phyloP scores from a whole-genome alignment of 2,888 invertebrate species.

The Drosophila yooni region DNA sequence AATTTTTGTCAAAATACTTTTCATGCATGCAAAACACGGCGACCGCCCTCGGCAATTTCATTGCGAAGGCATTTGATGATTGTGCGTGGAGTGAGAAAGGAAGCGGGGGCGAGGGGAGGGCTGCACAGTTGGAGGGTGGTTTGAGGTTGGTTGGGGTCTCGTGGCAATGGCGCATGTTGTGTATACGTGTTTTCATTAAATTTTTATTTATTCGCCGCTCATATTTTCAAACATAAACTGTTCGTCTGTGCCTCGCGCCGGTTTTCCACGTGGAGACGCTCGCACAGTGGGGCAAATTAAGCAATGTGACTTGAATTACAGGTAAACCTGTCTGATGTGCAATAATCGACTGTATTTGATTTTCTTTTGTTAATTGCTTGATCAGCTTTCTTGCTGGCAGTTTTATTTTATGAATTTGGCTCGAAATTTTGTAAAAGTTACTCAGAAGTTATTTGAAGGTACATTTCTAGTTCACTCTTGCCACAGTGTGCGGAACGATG shows the following conservation, averaged over 20 bases:
- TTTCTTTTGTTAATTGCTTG: neutral
- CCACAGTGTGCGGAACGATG: constrained; percentile 7
- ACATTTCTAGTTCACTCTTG: neutral
- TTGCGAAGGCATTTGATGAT: constrained; percentile 1
- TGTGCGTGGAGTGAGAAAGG: neutral
- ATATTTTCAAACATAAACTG: constrained; percentile 50
- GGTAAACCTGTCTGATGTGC: neutral
- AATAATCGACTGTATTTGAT: neutral
- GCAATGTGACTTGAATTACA: neutral
- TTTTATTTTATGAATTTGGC: neutral
- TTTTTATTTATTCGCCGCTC: constrained; percentile 70
- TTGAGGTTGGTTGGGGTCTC: neutral
- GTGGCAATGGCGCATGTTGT: constrained; percentile 51
- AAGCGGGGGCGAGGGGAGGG: neutral
- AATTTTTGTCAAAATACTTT: constrained; percentile 62
- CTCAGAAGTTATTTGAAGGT: neutral
- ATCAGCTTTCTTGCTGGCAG: neutral
- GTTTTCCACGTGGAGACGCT: neutral
- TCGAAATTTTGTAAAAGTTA: neutral
- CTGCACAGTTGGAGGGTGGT: neutral
- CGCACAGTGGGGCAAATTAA: constrained; percentile 13
- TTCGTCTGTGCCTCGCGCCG: constrained; percentile 12
- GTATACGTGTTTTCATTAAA: constrained; percentile 76
- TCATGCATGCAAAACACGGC: constrained; percentile 63
- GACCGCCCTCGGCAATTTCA: constrained; percentile 37